A percentile compares a stretch with the other conserved stretches of the same genome.
phyloP scores from a whole-genome alignment of 2,888 invertebrate genomes.

The Tipula vernalis region DNA sequence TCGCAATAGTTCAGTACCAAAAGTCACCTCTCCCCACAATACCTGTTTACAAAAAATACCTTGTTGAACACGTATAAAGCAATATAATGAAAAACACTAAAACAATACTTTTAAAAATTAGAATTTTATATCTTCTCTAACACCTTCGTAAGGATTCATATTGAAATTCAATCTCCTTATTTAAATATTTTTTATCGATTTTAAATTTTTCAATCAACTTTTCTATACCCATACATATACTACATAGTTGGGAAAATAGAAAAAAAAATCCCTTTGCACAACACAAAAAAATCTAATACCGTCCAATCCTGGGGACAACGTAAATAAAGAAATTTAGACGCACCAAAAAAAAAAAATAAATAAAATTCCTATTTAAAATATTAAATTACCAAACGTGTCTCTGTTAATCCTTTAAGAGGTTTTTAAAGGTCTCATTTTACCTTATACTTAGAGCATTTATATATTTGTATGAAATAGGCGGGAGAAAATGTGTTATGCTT shows the following conservation, averaged over 20 bases:
- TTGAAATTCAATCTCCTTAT: neutral
- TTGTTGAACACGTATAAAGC: neutral
- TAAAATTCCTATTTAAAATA: neutral
- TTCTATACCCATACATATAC: neutral
- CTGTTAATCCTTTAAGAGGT: neutral
- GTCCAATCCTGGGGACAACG: neutral
- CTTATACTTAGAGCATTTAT: neutral
- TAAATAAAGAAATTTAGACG: neutral
- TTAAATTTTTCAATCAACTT: neutral
- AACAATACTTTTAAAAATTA: neutral
- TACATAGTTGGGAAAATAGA: neutral
- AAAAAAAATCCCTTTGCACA: neutral
- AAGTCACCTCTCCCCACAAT: neutral
- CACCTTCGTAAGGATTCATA: neutral
- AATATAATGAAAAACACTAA: neutral
- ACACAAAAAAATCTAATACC: neutral
- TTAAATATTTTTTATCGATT: neutral
- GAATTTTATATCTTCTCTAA: neutral
- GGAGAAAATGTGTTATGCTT: neutral
- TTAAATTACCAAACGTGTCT: neutral
- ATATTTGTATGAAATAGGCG: neutral
- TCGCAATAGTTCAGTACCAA: neutral
- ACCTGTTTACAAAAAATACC: neutral
- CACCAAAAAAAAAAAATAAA: neutral
- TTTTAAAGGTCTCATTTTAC: neutral